Evolutionary conservation across 2,888 invertebrate species (phyloP).

Genomic region (Andrena flavipes): DNA sequence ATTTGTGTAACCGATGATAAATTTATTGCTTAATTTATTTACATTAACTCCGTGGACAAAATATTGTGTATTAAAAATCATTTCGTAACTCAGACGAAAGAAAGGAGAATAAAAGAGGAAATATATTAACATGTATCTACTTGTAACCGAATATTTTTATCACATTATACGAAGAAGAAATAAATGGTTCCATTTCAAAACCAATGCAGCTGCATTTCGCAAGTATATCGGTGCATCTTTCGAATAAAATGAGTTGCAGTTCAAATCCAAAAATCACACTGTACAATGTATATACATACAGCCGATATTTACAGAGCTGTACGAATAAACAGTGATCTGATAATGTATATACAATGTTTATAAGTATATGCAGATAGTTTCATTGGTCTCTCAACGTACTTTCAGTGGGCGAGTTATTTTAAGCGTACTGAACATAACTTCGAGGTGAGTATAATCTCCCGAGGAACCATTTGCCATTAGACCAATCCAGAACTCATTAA

Average conservation of each 20-base stretch:
- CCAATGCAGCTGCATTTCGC: too few relatives aligned
- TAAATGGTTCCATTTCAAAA: too few relatives aligned
- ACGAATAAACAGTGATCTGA: neutral
- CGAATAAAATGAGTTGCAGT: neutral
- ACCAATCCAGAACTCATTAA: too few relatives aligned
- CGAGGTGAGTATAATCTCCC: neutral
- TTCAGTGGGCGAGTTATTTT: neutral
- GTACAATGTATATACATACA: too few relatives aligned
- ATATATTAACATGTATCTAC: too few relatives aligned
- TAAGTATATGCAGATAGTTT: neutral
- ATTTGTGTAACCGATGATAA: neutral
- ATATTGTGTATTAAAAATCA: too few relatives aligned
- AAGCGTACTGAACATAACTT: neutral
- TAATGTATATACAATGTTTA: neutral
- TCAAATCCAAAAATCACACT: too few relatives aligned
- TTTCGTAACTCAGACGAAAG: too few relatives aligned
- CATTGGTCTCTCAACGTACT: neutral
- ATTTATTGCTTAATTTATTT: constrained; percentile 13
- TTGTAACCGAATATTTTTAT: too few relatives aligned
- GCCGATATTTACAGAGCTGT: neutral
- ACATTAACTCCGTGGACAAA: neutral
- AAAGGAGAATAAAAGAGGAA: too few relatives aligned
- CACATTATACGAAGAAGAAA: too few relatives aligned
- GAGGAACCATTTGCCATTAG: neutral
- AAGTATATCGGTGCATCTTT: too few relatives aligned